These are phyloP conservation scores for Tethea ocularis DNA, from an alignment of 2,888 invertebrate genomes.

Conservation along the genomic window DNA sequence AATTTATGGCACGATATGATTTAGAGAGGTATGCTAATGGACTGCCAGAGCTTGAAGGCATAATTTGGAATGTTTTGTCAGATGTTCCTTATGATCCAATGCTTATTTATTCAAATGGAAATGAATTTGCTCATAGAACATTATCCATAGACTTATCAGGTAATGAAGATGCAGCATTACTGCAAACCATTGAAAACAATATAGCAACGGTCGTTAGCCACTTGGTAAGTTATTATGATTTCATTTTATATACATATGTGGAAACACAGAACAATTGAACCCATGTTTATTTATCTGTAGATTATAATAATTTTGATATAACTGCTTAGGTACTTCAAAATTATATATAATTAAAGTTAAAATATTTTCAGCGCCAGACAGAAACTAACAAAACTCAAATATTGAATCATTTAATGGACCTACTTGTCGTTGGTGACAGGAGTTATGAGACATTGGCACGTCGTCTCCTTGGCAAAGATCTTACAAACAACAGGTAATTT, in stretches of 20 bases:
- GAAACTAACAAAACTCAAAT: constrained; percentile 71
- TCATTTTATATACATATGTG: too few relatives aligned
- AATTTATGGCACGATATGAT: constrained; percentile 87
- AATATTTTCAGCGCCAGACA: constrained; percentile 61
- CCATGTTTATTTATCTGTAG: too few relatives aligned
- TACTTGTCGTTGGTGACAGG: constrained; percentile 61
- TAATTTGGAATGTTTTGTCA: constrained; percentile 78
- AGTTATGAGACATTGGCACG: constrained; percentile 67
- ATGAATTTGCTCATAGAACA: constrained; percentile 84
- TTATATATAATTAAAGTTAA: constrained; percentile 27
- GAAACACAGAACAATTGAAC: too few relatives aligned
- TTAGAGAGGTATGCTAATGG: constrained; percentile 88
- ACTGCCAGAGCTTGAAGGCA: constrained; percentile 81
- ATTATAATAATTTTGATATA: too few relatives aligned
- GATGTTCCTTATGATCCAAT: constrained; percentile 84
- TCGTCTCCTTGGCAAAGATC: constrained; percentile 50
- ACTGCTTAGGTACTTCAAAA: not conserved
- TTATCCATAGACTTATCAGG: constrained; percentile 65
- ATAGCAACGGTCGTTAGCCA: constrained; percentile 53
- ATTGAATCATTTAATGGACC: constrained; percentile 69
- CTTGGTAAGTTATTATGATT: constrained; percentile 54
- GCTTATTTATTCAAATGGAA: constrained; percentile 85
- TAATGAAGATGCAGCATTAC: constrained; percentile 46
- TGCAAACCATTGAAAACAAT: constrained; percentile 67
- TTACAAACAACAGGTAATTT: constrained; percentile 52